phyloP scores from a whole-genome alignment of 2,113 vertebrate genomes.

The Anoura caudifer region DNA sequence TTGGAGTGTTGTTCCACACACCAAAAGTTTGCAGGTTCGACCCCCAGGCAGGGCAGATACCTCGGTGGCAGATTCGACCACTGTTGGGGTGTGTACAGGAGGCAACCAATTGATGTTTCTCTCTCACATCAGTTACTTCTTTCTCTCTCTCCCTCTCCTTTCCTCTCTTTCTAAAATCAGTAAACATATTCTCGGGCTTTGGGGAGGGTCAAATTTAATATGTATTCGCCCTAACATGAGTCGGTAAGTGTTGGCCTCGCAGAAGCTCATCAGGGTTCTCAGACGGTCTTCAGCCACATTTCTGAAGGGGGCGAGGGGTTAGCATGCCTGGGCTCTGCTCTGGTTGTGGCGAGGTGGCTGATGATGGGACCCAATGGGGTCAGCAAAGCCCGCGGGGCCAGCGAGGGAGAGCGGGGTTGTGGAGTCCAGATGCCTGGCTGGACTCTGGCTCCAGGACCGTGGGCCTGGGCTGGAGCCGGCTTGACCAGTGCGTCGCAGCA shows the following conservation, averaged over 20 bases:
- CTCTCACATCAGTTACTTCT: too few relatives aligned
- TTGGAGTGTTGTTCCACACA: too few relatives aligned
- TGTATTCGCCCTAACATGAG: background rate
- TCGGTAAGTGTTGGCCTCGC: background rate
- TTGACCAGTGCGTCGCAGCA: fast-evolving
- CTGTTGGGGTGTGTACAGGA: too few relatives aligned
- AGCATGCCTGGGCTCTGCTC: background rate
- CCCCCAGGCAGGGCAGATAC: too few relatives aligned
- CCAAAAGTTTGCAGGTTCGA: too few relatives aligned
- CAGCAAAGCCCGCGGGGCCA: background rate
- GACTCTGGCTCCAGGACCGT: background rate
- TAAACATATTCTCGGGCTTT: background rate
- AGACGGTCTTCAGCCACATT: background rate
- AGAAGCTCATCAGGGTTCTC: fast-evolving
- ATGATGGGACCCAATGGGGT: background rate
- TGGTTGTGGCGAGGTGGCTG: background rate
- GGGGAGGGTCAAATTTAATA: background rate
- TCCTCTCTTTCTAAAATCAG: too few relatives aligned
- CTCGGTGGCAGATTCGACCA: too few relatives aligned
- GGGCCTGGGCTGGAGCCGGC: background rate
- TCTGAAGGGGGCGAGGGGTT: background rate
- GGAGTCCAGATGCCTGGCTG: background rate
- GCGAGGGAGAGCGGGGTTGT: background rate
- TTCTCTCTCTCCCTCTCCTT: too few relatives aligned
- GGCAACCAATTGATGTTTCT: too few relatives aligned